Percentiles rank a stretch among this genome's conserved stretches.
Evolutionary conservation across 2,888 invertebrate species (phyloP).

Genomic region (Dioctria linearis): DNA sequence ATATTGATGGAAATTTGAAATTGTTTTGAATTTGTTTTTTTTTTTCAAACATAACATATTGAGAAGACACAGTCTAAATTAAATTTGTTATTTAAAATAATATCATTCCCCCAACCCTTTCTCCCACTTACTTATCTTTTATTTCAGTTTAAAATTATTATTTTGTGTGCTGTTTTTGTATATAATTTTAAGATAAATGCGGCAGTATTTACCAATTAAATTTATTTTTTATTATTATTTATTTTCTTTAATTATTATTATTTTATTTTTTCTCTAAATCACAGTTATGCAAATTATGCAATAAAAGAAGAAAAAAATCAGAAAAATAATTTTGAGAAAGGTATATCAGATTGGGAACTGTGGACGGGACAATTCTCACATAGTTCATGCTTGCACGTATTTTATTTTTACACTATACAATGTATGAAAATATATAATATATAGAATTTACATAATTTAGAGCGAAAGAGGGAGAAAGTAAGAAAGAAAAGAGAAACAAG

Average conservation of each 20-base stretch:
- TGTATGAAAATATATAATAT: slow-evolving; percentile 2
- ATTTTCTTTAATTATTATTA: slow-evolving; percentile 7
- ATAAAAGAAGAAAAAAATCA: slow-evolving; percentile 44
- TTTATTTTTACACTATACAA: slow-evolving; percentile 15
- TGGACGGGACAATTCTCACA: slow-evolving; percentile 84
- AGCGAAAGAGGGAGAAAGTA: too few species aligned
- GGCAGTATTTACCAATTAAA: slow-evolving; percentile 11
- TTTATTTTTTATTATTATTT: slow-evolving; percentile 23
- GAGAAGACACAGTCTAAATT: slow-evolving; percentile 26
- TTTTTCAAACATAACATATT: slow-evolving; percentile 10
- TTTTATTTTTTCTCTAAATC: slow-evolving; percentile 41
- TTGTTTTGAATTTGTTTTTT: background rate
- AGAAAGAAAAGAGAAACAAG: slow-evolving; percentile 37
- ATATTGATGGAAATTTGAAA: too few species aligned
- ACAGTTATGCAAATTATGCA: slow-evolving; percentile 39
- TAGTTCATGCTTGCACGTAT: slow-evolving; percentile 70
- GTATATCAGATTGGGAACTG: slow-evolving; percentile 82
- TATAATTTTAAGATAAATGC: slow-evolving; percentile 55
- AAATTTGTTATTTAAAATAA: slow-evolving; percentile 19
- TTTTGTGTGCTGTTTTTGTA: slow-evolving; percentile 48
- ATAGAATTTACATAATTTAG: background rate
- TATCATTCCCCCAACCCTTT: slow-evolving; percentile 1
- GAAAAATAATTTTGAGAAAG: slow-evolving; percentile 62
- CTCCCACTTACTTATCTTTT: slow-evolving; percentile 28
- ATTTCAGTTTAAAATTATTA: slow-evolving; percentile 22